phyloP scores from a whole-genome alignment of 2,113 vertebrate genomes.

The Rafetus swinhoei region DNA sequence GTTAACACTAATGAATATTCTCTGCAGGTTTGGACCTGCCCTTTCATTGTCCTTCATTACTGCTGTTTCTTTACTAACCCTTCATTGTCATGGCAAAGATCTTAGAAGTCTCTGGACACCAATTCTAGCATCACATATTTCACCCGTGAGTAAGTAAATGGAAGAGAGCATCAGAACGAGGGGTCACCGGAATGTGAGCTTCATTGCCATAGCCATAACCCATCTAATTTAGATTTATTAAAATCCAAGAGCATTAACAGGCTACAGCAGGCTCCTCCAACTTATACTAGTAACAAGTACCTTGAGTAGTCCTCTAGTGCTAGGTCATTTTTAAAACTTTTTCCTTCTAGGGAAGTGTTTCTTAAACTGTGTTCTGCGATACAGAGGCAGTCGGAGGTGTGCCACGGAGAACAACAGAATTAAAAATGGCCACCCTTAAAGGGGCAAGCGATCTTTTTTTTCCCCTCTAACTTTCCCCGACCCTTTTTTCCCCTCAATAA shows the following conservation, averaged over 20 bases:
- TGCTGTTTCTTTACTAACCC: neutral
- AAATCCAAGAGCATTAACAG: neutral
- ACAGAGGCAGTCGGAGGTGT: too few species aligned
- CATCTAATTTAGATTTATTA: neutral
- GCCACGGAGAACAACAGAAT: too few species aligned
- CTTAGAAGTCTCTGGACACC: neutral
- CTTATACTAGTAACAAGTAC: neutral
- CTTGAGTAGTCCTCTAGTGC: neutral
- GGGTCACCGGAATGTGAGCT: neutral
- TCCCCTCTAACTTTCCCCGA: too few species aligned
- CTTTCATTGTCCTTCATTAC: conserved; percentile 29
- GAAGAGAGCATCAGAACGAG: neutral
- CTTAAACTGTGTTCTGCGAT: too few species aligned
- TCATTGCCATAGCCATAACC: neutral
- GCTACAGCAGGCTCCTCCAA: neutral
- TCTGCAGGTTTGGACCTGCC: neutral
- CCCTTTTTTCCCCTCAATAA: too few species aligned
- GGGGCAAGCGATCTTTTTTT: too few species aligned
- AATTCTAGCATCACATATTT: neutral
- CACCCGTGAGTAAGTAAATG: accelerated
- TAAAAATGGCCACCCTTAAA: too few species aligned
- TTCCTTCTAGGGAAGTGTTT: neutral
- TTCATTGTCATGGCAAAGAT: neutral
- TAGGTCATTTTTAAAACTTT: neutral
- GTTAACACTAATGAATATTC: conserved; percentile 38